Percentiles rank a stretch among this genome's conserved stretches.
Evolutionary conservation across 2,888 invertebrate genomes (phyloP).

Genomic region (Orchestes rusci): DNA sequence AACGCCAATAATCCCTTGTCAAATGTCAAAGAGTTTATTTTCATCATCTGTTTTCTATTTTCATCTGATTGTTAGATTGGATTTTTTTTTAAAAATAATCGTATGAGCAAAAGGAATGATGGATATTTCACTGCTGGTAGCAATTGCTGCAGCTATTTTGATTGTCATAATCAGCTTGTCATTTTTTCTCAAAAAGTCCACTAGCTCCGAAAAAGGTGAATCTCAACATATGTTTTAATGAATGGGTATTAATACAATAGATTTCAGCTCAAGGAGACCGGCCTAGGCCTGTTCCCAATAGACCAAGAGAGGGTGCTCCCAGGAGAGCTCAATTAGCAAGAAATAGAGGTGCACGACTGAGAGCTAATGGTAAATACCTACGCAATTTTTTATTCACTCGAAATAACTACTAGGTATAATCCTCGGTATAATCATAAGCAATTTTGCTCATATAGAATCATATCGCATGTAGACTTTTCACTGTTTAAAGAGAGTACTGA

Average conservation of each 20-base stretch:
- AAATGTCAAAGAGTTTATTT: too few species aligned
- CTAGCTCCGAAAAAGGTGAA: neutral
- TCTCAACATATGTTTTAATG: neutral
- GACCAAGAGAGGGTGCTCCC: constrained; percentile 49
- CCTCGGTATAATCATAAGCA: too few species aligned
- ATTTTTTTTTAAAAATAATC: too few species aligned
- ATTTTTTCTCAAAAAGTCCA: neutral
- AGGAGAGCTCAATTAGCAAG: constrained; percentile 66
- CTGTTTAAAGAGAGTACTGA: too few species aligned
- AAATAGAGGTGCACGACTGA: constrained; percentile 61
- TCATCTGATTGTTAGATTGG: too few species aligned
- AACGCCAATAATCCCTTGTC: too few species aligned
- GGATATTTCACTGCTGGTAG: neutral
- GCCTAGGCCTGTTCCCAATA: constrained; percentile 35
- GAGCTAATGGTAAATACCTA: constrained; percentile 40
- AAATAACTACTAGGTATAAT: too few species aligned
- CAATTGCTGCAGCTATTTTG: neutral
- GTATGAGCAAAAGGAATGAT: too few species aligned
- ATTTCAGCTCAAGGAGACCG: constrained; percentile 5
- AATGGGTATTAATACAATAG: neutral
- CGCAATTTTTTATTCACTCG: too few species aligned
- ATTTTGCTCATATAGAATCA: too few species aligned
- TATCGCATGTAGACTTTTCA: too few species aligned
- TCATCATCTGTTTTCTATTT: too few species aligned
- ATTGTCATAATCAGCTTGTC: neutral